Base-by-base conservation (phyloP, 2,113 vertebrate species). In the Falcunculus frontatus region DNA sequence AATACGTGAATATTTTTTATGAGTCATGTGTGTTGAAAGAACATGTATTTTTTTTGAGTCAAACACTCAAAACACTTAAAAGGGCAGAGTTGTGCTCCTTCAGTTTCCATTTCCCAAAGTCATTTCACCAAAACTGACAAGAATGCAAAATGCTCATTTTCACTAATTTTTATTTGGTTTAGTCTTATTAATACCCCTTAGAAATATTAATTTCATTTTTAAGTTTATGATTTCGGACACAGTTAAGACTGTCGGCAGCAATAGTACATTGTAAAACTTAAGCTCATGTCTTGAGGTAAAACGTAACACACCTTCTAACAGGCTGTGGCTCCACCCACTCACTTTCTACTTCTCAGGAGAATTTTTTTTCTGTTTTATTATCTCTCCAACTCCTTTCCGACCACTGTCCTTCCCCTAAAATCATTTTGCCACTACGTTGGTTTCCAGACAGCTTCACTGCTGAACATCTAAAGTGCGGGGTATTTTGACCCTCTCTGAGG, bases 381-480 rank as follows among this genome's bases (percentile, higher is more conserved):
- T 30, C 44, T 62, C 10, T 25, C 16, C 29, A 20, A 0, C 33
- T 33, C 29, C 25, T 42, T 72, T 53, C 84, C 44, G 25, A 19
- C 16, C 19, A 9, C 41, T 60, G 21, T 27, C 25, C 21, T 78
- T 68, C 20, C 47, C 18, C 17, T 42, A 1, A 7, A 69, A 26
- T 6, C 2, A 22, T n/a, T 57, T 42, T 46, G 41, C 13, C 44
- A 19, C 32, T 22, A 3, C 10, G 1, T 0, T 25, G 47, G 12
- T 63, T 75, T 81, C 35, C 64, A 81, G 35, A 10, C 13, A 1
- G 55, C 52, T 57, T 53, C 26, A 3, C 11, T 19, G 64, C 65
- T 10, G 56, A 68, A 7, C 2, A 23, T 14, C 39, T 10, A 0
- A 23, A 14, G 79, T 0, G 27, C 3, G 5, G 47, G 21, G 16